These are phyloP conservation scores for Ptiloglossa arizonensis DNA, from an alignment of 1,140 invertebrate species.

Conservation along the genomic window DNA sequence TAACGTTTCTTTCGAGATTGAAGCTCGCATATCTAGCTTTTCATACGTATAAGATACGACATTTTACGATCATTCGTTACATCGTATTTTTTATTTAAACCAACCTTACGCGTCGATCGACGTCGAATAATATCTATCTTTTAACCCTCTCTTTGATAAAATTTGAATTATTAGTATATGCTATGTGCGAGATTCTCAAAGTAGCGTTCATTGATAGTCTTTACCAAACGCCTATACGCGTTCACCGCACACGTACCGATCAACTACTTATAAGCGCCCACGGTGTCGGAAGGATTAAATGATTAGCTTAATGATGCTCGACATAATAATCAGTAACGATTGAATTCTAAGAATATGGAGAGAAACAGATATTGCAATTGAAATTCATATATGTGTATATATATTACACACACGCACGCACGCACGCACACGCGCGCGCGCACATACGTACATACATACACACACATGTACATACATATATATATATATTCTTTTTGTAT, in stretches of 20 bases:
- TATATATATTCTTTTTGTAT: neutral
- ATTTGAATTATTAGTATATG: neutral
- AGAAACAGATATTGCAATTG: neutral
- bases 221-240: neutral
- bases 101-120: neutral
- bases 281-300: too few relatives aligned
- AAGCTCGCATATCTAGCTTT: neutral
- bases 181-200: neutral
- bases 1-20: neutral
- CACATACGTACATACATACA: too few relatives aligned
- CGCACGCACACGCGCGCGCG: too few relatives aligned
- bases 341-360: too few relatives aligned
- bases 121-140: neutral
- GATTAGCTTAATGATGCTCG: neutral
- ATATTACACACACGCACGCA: too few relatives aligned
- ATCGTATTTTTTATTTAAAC: constrained; percentile 8
- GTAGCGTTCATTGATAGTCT: neutral
- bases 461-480: too few relatives aligned
- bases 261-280: neutral
- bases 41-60: neutral
- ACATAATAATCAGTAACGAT: neutral
- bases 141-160: neutral
- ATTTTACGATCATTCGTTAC: neutral
- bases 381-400: neutral
- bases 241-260: neutral